Evolutionary conservation across 2,113 vertebrate genomes (phyloP), one percentile per base, ranked within the genome.

Genomic region (Brachirus orientalis): DNA sequence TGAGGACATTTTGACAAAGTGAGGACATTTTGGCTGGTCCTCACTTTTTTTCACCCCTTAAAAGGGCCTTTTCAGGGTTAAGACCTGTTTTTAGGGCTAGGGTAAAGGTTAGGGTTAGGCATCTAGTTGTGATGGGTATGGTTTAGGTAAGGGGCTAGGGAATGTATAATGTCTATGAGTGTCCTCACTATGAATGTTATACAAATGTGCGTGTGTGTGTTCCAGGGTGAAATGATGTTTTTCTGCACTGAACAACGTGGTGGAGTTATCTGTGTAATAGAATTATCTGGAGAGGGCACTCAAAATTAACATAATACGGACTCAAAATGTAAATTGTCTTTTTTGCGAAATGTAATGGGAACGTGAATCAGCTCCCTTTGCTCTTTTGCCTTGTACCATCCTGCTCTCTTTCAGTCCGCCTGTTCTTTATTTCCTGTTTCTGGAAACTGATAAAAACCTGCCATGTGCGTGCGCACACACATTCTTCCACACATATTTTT

Each of bases 231-330:
- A n/a, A n/a, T n/a, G n/a, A n/a, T n/a, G n/a, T n/a, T n/a, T n/a
- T n/a, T n/a, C n/a, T 85, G 72, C 79, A 75, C 81, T 58, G 74
- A 63, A 82, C 64, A 69, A 89, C 81, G 82, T 58, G 65, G 55
- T 33, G 80, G 87, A 77, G 82, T 80, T 87, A 82, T 86, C 81
- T 79, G 77, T 77, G 84, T 91, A 89, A 91, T 86, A 87, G 75
- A 91, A 89, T 88, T 91, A 91, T 85, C 80, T 91, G 70, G 75
- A 90, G 85, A 86, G 88, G 77, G 77, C 89, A 79, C 87, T 91
- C 82, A 37, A 80, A 88, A 91, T 91, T 86, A 88, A 88, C 87
- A 91, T 90, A 90, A 87, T 84, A 85, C 72, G 72, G 84, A 83
- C 83, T 86, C 59, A 83, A 86, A 86, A 90, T 92, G 87, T 83